Evolutionary conservation across 2,113 vertebrate species (phyloP), one percentile per base, ranked within the genome.

Genomic region (Gulo gulo): DNA sequence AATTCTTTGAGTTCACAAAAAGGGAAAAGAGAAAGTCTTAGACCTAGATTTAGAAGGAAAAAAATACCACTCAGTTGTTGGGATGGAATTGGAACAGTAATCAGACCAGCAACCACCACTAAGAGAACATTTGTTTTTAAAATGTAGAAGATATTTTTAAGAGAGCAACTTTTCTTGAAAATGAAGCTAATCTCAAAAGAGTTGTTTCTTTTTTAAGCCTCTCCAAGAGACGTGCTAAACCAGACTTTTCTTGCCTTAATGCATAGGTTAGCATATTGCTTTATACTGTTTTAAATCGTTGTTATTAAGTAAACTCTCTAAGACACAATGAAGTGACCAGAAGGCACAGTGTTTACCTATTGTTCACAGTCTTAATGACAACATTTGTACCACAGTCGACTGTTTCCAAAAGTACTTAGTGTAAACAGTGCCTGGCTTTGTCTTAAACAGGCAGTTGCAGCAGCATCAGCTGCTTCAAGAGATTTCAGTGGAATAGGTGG

Each of bases 401-500:
- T 34, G 6, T 34, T 90, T 91, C 93, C 55, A 65, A 61, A 94
- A 85, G 80, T 69, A 45, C 7, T 4, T 57, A 52, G 96, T 63
- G 67, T 98, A 96, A 98, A 34, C 9, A 71, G 96, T 29, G 74
- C 73, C 74, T 59, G 36, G 73, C 29, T 98, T 98, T 98, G 31
- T 97, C 93, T 98, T 65, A 45, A 79, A 98, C 97, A 99, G 99
- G 98, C 99, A 88, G 99, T 99, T 97, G 98, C 99, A 59, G 99
- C 99, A 0, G 99, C 99, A 69, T 98, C 99, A 5, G 98, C 99
- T 57, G 99, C 99, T 84, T 99, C 99, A 47, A 99, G 99, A 98
- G 98, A 98, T 96, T 98, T 98, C 93, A 99, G 99, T 92, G 99
- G 99, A 88, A 99, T 98, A 65, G 99, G 98, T 7, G 99, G 99